phyloP scores from a whole-genome alignment of 2,888 invertebrate species.

The Sabellastarte sp. region DNA sequence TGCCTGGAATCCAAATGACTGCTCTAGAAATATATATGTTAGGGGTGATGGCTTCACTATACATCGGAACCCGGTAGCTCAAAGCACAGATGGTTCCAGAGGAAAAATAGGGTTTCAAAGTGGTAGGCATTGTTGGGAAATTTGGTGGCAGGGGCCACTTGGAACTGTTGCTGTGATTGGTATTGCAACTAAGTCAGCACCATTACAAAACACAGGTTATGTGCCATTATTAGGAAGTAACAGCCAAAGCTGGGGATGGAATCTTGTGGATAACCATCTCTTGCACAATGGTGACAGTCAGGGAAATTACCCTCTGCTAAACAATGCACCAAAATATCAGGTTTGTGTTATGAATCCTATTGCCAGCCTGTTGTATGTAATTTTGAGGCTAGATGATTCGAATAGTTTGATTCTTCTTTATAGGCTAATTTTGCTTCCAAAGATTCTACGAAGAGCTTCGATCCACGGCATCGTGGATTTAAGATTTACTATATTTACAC shows the following conservation, averaged over 20 bases:
- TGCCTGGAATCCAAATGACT: conserved; percentile 97
- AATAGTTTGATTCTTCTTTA: no score
- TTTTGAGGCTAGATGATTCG: no score
- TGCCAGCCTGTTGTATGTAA: no score
- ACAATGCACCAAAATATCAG: conserved; percentile 97
- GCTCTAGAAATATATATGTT: conserved; percentile 93
- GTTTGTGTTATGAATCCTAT: no score
- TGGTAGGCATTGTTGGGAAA: conserved; percentile 96
- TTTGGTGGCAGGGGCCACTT: conserved; percentile 96
- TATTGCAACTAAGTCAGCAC: conserved; percentile 70
- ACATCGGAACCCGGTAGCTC: conserved; percentile 97
- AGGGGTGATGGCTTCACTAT: conserved; percentile 96
- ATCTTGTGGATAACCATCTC: conserved; percentile 94
- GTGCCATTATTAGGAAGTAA: conserved; percentile 91
- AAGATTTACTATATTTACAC: no score
- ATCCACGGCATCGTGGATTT: no score
- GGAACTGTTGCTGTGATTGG: conserved; percentile 97
- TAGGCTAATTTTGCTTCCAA: no score
- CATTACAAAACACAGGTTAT: conserved; percentile 92
- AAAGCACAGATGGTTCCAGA: conserved; percentile 92
- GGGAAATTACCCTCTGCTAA: conserved; percentile 88
- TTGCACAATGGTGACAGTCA: conserved; percentile 94
- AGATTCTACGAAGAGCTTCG: no score
- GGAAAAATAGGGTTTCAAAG: conserved; percentile 80
- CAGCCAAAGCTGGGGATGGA: conserved; percentile 99